Conservation (phyloP, 2,113 vertebrate genomes). For the Poeciliopsis retropinna region DNA sequence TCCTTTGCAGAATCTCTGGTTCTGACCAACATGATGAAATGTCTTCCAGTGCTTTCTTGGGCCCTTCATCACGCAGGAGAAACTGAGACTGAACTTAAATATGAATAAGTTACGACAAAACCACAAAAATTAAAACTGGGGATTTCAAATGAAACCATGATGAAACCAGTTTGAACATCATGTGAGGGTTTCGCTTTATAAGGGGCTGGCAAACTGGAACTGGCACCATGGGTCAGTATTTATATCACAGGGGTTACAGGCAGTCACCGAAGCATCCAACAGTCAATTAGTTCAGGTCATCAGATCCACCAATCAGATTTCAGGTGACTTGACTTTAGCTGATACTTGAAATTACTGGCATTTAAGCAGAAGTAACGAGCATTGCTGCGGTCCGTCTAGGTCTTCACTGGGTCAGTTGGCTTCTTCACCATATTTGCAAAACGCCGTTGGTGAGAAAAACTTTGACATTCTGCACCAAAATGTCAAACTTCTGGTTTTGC, state of each 20-base stretch:
- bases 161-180: neutral
- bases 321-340: neutral
- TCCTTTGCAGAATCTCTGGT: neutral
- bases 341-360: neutral
- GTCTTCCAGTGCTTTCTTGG: slow-evolving; percentile 28
- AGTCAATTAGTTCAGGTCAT: neutral
- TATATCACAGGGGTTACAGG: neutral
- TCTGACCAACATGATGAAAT: neutral
- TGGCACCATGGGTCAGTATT: neutral
- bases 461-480: too few species aligned
- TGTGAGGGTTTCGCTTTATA: neutral
- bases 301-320: neutral
- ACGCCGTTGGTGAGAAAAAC: too few species aligned
- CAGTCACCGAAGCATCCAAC: neutral
- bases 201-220: neutral
- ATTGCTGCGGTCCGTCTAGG: neutral
- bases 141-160: too few species aligned
- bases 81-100: slow-evolving; percentile 49
- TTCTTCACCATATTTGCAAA: too few species aligned
- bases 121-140: neutral
- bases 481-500: too few species aligned
- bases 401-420: too few species aligned
- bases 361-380: neutral
- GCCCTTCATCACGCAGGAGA: slow-evolving; percentile 40
- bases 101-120: neutral